Evolutionary conservation across 1,140 invertebrate species (phyloP), one percentile per base, ranked within the genome.

Genomic region (Aphis gossypii): DNA sequence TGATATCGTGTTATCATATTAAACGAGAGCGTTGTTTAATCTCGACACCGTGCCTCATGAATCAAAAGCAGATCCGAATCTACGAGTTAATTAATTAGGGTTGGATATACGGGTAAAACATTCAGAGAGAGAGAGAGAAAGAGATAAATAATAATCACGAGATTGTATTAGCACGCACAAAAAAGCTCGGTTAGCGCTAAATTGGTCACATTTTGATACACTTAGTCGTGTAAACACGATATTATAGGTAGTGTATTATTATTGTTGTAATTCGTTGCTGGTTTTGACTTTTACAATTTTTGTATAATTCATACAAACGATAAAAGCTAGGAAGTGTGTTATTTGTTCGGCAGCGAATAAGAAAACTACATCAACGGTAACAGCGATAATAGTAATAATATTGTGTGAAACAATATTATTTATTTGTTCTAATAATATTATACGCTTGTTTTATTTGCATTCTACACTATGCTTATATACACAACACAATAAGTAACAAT

Each of bases 31-130:
- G 30, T 35, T 76, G 60, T 76, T n/a, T 68, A n/a, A 68, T 76
- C 60, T 76, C 60, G 60, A 76, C 60, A 76, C n/a, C 60, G 60
- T 35, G 30, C 30, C 60, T n/a, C 60, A 35, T 76, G 60, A 76
- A 76, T 76, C 60, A 76, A 76, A 76, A 76, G 14, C 60, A 76
- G 60, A 76, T 76, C 30, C n/a, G 60, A 76, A 76, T 76, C 60
- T n/a, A 76, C 60, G 30, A 76, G n/a, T 76, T 76, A 76, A 76
- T 76, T 76, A 76, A 76, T 76, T 76, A n/a, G 60, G 60, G 60
- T 76, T 5, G 60, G 30, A n/a, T 76, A 6, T 76, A 20, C 60
- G 60, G n/a, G 60, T n/a, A 76, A 76, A n/a, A n/a, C n/a, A 76
- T 76, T n/a, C n/a, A 6, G 30, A 18, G 60, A n/a, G 5, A 54